These are phyloP conservation scores for Eupithecia tripunctaria DNA, from an alignment of 2,888 invertebrate genomes.

Conservation along the genomic window DNA sequence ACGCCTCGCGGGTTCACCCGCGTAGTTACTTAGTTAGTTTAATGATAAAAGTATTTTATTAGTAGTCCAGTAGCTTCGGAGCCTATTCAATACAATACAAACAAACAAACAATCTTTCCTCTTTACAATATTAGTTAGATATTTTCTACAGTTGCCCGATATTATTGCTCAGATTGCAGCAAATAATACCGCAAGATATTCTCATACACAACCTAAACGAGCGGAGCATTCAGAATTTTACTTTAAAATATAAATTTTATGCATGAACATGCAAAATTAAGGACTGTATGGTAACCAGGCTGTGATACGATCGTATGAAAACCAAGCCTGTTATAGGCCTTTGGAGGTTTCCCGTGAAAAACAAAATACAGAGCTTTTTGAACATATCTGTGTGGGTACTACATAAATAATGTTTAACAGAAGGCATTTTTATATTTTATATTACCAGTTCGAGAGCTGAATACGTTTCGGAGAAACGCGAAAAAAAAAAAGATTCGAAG, in stretches of 20 bases:
- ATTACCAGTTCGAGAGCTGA: background rate
- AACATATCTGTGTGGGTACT: background rate
- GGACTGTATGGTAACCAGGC: constrained; percentile 2
- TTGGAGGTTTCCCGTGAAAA: background rate
- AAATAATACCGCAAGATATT: background rate
- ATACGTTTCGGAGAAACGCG: background rate
- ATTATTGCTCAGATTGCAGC: background rate
- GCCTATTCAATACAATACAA: too few relatives aligned
- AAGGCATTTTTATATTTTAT: background rate
- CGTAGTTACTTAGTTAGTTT: too few relatives aligned
- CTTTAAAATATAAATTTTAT: constrained; percentile 9
- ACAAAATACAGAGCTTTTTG: background rate
- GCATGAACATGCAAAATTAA: constrained; percentile 11
- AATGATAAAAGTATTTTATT: too few relatives aligned
- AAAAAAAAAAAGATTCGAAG: background rate
- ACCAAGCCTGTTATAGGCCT: background rate
- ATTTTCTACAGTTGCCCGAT: background rate
- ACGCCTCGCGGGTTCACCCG: too few relatives aligned
- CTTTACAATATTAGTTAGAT: background rate
- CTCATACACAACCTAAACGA: background rate
- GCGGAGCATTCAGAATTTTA: background rate
- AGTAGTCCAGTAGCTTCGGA: too few relatives aligned
- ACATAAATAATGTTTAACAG: background rate
- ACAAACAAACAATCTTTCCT: too few relatives aligned
- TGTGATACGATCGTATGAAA: constrained; percentile 6